Evolutionary conservation across 2,888 invertebrate species (phyloP).

Genomic region (Rhagium mordax): DNA sequence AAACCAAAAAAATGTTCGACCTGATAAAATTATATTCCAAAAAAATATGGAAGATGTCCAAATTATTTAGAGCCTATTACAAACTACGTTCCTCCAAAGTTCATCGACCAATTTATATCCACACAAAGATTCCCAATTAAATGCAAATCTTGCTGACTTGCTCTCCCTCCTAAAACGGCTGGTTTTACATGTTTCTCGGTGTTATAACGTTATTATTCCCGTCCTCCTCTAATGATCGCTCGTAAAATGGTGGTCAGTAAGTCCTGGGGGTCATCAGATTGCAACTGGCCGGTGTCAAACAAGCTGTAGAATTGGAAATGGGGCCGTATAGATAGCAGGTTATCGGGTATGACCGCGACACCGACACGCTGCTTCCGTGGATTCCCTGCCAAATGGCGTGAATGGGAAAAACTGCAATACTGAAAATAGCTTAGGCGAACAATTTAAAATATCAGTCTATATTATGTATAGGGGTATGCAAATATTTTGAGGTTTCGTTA

Average conservation of each 20-base stretch:
- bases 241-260: constrained; percentile 44
- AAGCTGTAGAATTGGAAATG: constrained; percentile 46
- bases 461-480: no score
- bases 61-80: no score
- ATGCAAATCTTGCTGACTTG: not conserved
- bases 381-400: constrained; percentile 5
- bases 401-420: constrained; percentile 11
- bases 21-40: no score
- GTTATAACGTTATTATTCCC: not conserved
- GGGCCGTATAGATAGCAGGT: constrained; percentile 48
- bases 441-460: no score
- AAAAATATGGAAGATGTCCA: no score
- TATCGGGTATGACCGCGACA: constrained; percentile 45
- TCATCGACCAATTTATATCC: not conserved
- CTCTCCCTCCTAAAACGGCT: not conserved
- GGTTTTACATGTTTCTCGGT: not conserved
- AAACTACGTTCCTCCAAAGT: no score
- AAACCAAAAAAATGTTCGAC: no score
- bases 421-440: not conserved
- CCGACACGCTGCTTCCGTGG: not conserved
- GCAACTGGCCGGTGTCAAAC: constrained; percentile 45
- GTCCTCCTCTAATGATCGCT: constrained; percentile 24
- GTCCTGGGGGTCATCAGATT: constrained; percentile 45
- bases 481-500: no score
- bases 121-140: not conserved